A percentile compares a stretch with the other conserved stretches of the same genome.
Evolutionary conservation across 2,797 vertebrate species (phyloP).

Genomic region (Leptatherina wallacei): DNA sequence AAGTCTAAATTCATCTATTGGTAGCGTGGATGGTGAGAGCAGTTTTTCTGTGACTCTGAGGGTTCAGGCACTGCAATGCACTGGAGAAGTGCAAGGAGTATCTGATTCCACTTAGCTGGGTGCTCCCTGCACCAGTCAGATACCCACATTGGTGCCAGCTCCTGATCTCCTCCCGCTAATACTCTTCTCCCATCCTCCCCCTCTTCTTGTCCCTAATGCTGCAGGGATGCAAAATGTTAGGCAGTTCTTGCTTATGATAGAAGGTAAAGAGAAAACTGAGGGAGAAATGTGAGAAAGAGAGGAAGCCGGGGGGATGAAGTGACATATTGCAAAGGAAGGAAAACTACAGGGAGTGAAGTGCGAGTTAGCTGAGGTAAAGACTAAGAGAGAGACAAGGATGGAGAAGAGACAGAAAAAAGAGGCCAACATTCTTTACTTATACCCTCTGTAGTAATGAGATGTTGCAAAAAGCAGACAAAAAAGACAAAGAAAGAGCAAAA

Average conservation of each 20-base stretch:
- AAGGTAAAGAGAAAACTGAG: conserved; percentile 28
- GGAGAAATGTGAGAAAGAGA: conserved; percentile 41
- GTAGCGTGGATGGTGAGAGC: conserved; percentile 1
- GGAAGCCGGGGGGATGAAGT: conserved; percentile 2
- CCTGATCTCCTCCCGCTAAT: conserved; percentile 29
- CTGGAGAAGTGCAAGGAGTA: conserved; percentile 39
- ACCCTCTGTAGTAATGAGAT: conserved; percentile 52
- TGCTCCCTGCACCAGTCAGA: conserved; percentile 54
- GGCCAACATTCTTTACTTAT: conserved; percentile 28
- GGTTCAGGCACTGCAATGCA: conserved; percentile 40
- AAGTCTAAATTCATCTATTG: conserved; percentile 17
- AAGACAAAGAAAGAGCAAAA: conserved; percentile 32
- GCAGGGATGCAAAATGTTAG: conserved; percentile 55
- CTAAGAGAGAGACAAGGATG: not conserved
- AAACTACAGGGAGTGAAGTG: conserved; percentile 9
- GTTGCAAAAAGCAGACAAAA: conserved; percentile 37
- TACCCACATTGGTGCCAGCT: conserved; percentile 63
- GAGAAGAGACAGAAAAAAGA: conserved; percentile 2
- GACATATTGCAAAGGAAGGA: not conserved
- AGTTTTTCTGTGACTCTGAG: conserved; percentile 19
- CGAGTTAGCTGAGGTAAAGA: conserved; percentile 25
- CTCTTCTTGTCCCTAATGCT: conserved; percentile 34
- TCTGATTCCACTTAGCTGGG: conserved; percentile 68
- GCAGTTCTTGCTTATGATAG: conserved; percentile 46
- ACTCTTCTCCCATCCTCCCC: conserved; percentile 21